phyloP scores from a whole-genome alignment of 1,140 invertebrate genomes.

The Cherax destructor region DNA sequence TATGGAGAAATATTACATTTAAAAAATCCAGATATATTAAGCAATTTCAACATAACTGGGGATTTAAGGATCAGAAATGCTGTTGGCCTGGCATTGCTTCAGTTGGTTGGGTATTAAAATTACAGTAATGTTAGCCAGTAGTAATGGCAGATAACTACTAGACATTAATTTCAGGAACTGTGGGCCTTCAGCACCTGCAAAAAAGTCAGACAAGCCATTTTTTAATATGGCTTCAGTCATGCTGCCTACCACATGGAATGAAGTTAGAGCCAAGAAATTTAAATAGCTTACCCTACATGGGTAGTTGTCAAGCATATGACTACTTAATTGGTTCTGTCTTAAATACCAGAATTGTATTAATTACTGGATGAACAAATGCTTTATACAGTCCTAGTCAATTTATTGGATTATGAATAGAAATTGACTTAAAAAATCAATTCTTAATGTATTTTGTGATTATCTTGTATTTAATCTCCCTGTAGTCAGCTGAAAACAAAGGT shows the following conservation, averaged over 20 bases:
- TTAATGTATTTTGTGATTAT: too few species aligned
- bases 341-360: not conserved
- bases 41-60: not conserved
- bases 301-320: not conserved
- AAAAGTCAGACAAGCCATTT: not conserved
- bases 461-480: too few species aligned
- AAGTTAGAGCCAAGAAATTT: not conserved
- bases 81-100: not conserved
- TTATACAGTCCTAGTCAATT: not conserved
- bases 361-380: not conserved
- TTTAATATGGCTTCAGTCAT: not conserved
- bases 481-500: too few species aligned
- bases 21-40: not conserved
- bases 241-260: not conserved
- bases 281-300: too few species aligned
- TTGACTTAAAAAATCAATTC: not conserved
- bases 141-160: constrained; percentile 10
- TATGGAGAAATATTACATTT: not conserved
- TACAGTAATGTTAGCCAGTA: not conserved
- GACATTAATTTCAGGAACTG: not conserved
- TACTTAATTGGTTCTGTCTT: not conserved
- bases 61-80: not conserved
- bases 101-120: not conserved
- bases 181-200: not conserved
- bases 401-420: not conserved